Base-by-base conservation (phyloP, 1,140 invertebrate species). In the Cotesia typhae region DNA sequence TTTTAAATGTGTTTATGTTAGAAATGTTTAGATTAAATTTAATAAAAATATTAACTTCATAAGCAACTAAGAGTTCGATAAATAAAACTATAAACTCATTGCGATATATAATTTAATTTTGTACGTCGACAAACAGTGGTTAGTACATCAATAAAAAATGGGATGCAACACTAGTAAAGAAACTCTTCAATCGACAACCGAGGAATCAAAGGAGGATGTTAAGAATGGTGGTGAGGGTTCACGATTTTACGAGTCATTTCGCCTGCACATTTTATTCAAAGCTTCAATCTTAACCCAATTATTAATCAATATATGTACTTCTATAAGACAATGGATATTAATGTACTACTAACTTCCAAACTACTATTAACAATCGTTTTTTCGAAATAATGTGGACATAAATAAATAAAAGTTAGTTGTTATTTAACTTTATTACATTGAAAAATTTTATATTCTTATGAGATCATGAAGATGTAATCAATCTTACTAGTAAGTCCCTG, bases 101-200 rank as follows among this genome's bases (percentile, higher is more conserved):
- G 3, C 12, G 4, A 59, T 60, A 38, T 59, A 10, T 12, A 14
- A 60, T 59, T 60, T 9, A 60, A 35, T 60, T 28, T 70, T 47
- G 37, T 70, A 35, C 35, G 6, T 38, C 3, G 28, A 64, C 14
- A n/a, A 64, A 12, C 28, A 64, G 9, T 37, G n/a, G 36, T 14
- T n/a, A 37, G 6, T 51, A n/a, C 38, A 55, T 41, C 60, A 12
- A 61, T 57, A 14, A 75, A 76, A 67, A 64, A 87, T 87, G 85
- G 85, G 85, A 61, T 87, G 85, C 79, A 87, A 85, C 67, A 86
- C 83, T 37, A 87, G 85, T 76, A 86, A 87, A 75, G 85, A 87
- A 52, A 86, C 79, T 67, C 79, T 86, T 12, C 84, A 86, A 74
- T 82, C 84, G 55, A 84, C 81, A 1, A 83, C 80, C 20, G 84